Conservation (phyloP, 2,888 invertebrate species). For the Camptogramma bilineatum region DNA sequence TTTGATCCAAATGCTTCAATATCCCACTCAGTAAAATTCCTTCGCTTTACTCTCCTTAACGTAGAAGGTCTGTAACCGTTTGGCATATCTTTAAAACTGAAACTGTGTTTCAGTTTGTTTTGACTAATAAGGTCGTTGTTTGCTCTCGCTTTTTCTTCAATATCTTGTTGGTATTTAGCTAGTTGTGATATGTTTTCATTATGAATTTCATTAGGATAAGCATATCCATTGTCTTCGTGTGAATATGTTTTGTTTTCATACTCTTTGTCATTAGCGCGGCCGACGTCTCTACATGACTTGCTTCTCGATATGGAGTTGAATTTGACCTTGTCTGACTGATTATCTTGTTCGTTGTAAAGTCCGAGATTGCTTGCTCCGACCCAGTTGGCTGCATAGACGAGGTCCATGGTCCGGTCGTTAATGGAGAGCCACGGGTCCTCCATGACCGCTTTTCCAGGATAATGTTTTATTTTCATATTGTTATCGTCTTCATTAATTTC, state of each 20-base stretch:
- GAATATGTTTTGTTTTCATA: slow-evolving; percentile 65
- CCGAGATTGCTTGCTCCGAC: slow-evolving; percentile 88
- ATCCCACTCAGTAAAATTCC: slow-evolving; percentile 86
- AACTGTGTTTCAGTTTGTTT: slow-evolving; percentile 83
- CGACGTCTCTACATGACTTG: slow-evolving; percentile 80
- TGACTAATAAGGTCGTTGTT: slow-evolving; percentile 83
- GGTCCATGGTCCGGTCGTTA: slow-evolving; percentile 89
- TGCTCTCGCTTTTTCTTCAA: slow-evolving; percentile 81
- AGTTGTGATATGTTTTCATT: slow-evolving; percentile 81
- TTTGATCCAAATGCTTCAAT: slow-evolving; percentile 73
- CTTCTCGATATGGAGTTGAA: slow-evolving; percentile 82
- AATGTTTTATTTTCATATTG: slow-evolving; percentile 93
- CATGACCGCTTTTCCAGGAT: slow-evolving; percentile 93
- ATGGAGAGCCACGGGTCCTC: slow-evolving; percentile 90
- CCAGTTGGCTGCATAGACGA: slow-evolving; percentile 94
- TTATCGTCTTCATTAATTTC: slow-evolving; percentile 35
- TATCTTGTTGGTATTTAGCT: slow-evolving; percentile 87
- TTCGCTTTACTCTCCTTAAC: slow-evolving; percentile 81
- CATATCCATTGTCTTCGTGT: slow-evolving; percentile 66
- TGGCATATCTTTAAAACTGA: slow-evolving; percentile 86
- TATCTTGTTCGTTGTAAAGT: slow-evolving; percentile 70
- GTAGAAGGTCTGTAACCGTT: slow-evolving; percentile 87
- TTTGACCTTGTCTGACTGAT: slow-evolving; percentile 64
- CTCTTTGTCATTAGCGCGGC: slow-evolving; percentile 65
- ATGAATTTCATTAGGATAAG: slow-evolving; percentile 66